These are phyloP conservation scores for Canis aureus DNA, from an alignment of 2,113 vertebrate genomes.

Conservation along the genomic window DNA sequence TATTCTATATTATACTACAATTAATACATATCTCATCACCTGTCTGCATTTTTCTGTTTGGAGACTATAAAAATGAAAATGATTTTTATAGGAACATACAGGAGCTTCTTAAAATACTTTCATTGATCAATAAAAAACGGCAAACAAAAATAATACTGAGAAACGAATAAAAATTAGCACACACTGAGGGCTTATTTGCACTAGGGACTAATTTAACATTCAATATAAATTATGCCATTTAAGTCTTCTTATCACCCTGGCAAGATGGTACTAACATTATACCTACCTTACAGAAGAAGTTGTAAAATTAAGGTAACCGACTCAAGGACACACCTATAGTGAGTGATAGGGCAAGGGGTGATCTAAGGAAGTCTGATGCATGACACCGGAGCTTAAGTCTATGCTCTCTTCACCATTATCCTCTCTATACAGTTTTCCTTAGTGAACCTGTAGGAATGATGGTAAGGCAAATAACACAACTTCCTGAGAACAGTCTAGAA, in stretches of 20 bases:
- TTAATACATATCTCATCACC: not conserved
- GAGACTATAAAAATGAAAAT: conserved; percentile 4
- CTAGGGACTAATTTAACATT: not conserved
- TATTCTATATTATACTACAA: not conserved
- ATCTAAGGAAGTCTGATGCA: not conserved
- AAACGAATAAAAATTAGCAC: not conserved
- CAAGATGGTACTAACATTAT: not conserved
- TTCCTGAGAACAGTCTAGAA: not conserved
- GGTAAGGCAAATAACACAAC: not conserved
- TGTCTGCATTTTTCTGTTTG: not conserved
- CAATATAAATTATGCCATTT: not conserved
- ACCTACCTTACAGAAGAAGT: not conserved
- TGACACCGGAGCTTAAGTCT: not conserved
- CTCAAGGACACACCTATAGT: not conserved
- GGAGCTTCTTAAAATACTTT: conserved; percentile 22
- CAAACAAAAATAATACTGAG: not conserved
- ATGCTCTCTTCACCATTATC: not conserved
- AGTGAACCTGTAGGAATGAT: not conserved
- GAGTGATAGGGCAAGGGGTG: not conserved
- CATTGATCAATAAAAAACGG: not conserved
- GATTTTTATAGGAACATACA: not conserved
- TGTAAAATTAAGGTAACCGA: not conserved
- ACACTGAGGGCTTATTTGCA: not conserved
- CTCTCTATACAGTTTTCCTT: not conserved
- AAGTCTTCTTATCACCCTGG: not conserved